Evolutionary conservation across 2,888 invertebrate genomes (phyloP), one percentile per base, ranked within the genome.

Genomic region (Thumatha senex): DNA sequence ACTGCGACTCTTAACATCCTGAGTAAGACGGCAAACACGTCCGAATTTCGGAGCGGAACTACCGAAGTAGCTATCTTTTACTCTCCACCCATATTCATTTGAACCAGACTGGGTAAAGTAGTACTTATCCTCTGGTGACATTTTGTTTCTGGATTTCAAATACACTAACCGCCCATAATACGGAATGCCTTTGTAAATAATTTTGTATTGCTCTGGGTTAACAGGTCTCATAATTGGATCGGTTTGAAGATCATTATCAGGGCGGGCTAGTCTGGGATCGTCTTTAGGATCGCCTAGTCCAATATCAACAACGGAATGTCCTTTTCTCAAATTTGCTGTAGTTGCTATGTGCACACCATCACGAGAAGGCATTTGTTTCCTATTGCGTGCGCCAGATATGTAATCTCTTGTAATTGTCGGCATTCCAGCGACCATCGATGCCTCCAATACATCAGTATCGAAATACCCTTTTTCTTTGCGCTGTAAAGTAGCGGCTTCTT

Each of bases 181-280:
- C 2, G 82, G 81, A 18, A 72, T 56, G n/a, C 65, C 66, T 59
- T 80, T 74, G 58, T 77, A 78, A 8, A 82, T 53, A 29, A 82
- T 72, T 31, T 62, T 44, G 2, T 46, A 67, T 24, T 72, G 62
- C 30, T 75, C 54, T 5, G 72, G 63, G 12, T 72, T 60, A 3
- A 82, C 52, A 1, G 76, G 77, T 5, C 79, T 63, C 81, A 82
- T 82, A 31, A 72, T 45, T 3, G 82, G 80, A 45, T 76, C 78
- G 2, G 49, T 15, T 8, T 47, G 61, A 0, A 71, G 56, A 48
- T 79, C 77, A 1, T 65, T 72, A 43, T 76, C 71, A 3, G 76
- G 72, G 7, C 76, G 62, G 1, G 45, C 61, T 0, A 84, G 69
- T 58, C 73, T 70, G 2, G 77, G 77, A 33, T 83, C 82, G 1